A percentile compares a stretch with the other conserved stretches of the same genome.
Evolutionary conservation across 2,888 invertebrate species (phyloP).

Genomic region (Meta bourneti): DNA sequence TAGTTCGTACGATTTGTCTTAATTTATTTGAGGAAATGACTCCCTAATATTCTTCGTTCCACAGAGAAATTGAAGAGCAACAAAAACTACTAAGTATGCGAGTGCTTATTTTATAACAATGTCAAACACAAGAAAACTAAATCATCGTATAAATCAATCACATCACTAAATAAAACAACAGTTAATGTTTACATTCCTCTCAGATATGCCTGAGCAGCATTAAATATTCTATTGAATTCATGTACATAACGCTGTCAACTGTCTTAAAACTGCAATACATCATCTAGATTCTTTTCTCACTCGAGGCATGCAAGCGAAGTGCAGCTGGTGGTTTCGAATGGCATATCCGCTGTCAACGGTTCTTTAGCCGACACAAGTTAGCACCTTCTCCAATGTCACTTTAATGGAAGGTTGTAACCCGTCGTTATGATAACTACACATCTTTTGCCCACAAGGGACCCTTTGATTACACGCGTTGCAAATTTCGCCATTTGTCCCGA

Average conservation of each 20-base stretch:
- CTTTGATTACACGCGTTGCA: conserved; percentile 27
- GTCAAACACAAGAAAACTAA: no score
- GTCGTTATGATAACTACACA: conserved; percentile 32
- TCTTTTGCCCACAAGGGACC: conserved; percentile 15
- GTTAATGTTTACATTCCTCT: no score
- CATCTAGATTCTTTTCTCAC: neutral
- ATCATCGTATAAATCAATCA: no score
- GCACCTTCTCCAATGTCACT: conserved; percentile 43
- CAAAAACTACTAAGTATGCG: no score
- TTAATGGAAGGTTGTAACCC: conserved; percentile 51
- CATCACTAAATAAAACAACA: no score
- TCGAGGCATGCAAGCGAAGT: neutral
- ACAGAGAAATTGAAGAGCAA: no score
- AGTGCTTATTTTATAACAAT: no score
- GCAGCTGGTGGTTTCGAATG: conserved; percentile 3
- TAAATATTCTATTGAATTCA: neutral
- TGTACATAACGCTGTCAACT: neutral
- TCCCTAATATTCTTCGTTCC: no score
- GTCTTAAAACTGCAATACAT: neutral
- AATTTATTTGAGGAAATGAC: no score
- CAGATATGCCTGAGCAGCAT: no score
- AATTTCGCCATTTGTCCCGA: neutral
- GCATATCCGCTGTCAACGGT: conserved; percentile 4
- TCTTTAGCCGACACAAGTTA: conserved; percentile 17
- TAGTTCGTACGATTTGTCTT: no score